Conservation (phyloP, 2,113 vertebrate species). For the Scomber japonicus region DNA sequence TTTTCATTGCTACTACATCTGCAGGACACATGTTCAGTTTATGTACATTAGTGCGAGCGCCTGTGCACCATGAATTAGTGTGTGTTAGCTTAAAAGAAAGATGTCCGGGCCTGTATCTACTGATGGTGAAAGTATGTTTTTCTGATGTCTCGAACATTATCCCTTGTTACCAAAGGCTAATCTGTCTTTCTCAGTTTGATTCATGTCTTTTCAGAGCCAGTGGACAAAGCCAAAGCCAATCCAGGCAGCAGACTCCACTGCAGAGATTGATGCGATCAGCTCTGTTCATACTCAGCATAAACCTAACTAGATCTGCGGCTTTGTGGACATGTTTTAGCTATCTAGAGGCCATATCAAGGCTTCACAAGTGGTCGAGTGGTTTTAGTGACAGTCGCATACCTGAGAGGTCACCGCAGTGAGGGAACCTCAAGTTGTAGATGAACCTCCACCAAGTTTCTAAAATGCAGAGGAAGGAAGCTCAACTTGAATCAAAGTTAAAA, state of each 20-base stretch:
- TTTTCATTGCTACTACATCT: slow-evolving; percentile 80
- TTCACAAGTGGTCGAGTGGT: slow-evolving; percentile 31
- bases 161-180: slow-evolving; percentile 69
- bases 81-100: slow-evolving; percentile 65
- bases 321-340: slow-evolving; percentile 50
- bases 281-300: slow-evolving; percentile 62
- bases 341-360: slow-evolving; percentile 24
- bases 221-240: slow-evolving; percentile 45
- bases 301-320: slow-evolving; percentile 47
- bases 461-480: background rate
- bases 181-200: slow-evolving; percentile 65
- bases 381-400: slow-evolving; percentile 27
- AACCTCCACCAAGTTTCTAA: background rate
- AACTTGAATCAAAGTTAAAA: background rate
- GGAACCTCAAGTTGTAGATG: background rate
- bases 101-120: slow-evolving; percentile 60
- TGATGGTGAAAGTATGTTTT: slow-evolving; percentile 69
- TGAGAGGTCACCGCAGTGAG: slow-evolving; percentile 20
- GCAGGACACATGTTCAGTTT: slow-evolving; percentile 78
- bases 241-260: slow-evolving; percentile 35
- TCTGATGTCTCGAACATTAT: slow-evolving; percentile 65
- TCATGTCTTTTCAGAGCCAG: slow-evolving; percentile 58
- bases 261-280: slow-evolving; percentile 59
- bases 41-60: slow-evolving; percentile 60
- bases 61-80: slow-evolving; percentile 60